Evolutionary conservation across 2,888 invertebrate species (phyloP), one percentile per base, ranked within the genome.

Genomic region (Pedicia rivosa): DNA sequence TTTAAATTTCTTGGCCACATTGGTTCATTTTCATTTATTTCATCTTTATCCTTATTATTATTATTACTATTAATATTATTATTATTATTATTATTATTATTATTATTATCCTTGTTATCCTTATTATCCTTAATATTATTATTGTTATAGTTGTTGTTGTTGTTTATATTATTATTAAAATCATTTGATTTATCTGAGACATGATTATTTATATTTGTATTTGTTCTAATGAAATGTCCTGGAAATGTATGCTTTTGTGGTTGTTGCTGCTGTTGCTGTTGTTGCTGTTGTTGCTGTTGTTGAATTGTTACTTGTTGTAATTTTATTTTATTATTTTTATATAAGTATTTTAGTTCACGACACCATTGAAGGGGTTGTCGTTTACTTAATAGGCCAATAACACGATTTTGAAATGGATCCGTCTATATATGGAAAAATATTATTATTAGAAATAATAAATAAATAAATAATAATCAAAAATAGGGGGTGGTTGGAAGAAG

Each of bases 361-460:
- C 60, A 60, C 60, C 60, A 60, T 39, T 54, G 54, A 38, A 60
- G 55, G 19, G 55, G 54, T 46, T 56, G 55, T 42, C 53, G 56
- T 40, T 52, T 52, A 44, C 52, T 52, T 31, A 55, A 47, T 44
- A 55, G 50, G 22, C 49, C 52, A 32, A 55, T 49, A 52, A 47
- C 54, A 49, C 50, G 53, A 52, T 44, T 53, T 51, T 48, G 55
- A 46, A 39, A 25, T 22, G 28, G 16, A 16, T 43, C 41, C 7
- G 40, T 22, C 45, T 45, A 16, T 10, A 31, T 19, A 28, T 4
- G 10, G 10, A 28, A 7, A 10, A 4, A 14, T 10, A 20, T 16
- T 16, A 16, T 19, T 16, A 10, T 13, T 26, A 16, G 15, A 24
- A n/a, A 19, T 30, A 15, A 25, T 31, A 26, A 13, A 25, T 31